Evolutionary conservation across 2,888 invertebrate species (phyloP), one percentile per base, ranked within the genome.

Genomic region (Hartigia nigra): DNA sequence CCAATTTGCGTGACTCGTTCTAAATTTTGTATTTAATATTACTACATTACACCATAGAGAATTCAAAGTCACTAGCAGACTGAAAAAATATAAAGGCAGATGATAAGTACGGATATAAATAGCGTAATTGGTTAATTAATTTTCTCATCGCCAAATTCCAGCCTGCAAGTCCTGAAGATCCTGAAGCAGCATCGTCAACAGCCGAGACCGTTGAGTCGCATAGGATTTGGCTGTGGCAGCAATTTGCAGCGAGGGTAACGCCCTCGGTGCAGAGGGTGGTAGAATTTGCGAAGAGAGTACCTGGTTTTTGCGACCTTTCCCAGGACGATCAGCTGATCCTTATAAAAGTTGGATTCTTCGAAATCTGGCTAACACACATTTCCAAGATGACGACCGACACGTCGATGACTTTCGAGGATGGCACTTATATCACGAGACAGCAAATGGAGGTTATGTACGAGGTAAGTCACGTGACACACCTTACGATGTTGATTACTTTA

Each of bases 241-340:
- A 97, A 88, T 95, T 98, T 89, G 97, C 98, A 23, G 92, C 94
- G 76, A 95, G 96, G 82, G 95, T 98, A 89, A 97, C 98, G 14
- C 98, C 98, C 11, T 95, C 96, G 87, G 97, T 99, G 78, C 97
- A 98, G 89, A 95, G 96, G 91, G 96, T 98, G 85, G 99, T 99
- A 39, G 98, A 99, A 92, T 99, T 98, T 91, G 98, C 98, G 78
- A 99, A 99, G 92, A 94, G 97, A 86, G 95, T 98, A 86, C 98
- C 99, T 83, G 97, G 98, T 83, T 99, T 99, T 93, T 94, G 95
- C 89, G 95, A 95, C 85, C 94, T 99, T 86, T 95, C 96, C 78
- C 98, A 99, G 92, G 98, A 98, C 91, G 99, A 99, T 92, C 99
- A 99, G 92, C 94, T 99, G 86, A 98, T 98, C 86, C 94, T 99